phyloP scores from a whole-genome alignment of 2,113 vertebrate genomes.

The Hucho hucho region DNA sequence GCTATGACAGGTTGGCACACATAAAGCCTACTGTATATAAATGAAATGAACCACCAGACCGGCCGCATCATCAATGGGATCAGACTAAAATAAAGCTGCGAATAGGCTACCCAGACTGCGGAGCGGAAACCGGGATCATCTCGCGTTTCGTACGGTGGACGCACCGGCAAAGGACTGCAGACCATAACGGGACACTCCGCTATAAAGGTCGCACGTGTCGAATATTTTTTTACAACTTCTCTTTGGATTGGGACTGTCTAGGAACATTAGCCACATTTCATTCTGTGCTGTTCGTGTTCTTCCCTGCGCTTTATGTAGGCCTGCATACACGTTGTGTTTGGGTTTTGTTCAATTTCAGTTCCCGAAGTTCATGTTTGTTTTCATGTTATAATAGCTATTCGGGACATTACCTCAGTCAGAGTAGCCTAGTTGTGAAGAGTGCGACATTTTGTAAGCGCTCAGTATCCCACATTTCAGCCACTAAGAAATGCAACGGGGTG shows the following conservation, averaged over 20 bases:
- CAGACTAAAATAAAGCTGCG: constrained; percentile 39
- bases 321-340: background rate
- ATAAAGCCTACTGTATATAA: constrained; percentile 23
- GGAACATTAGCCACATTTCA: too few relatives aligned
- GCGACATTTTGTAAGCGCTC: background rate
- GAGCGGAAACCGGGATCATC: constrained; percentile 40
- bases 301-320: background rate
- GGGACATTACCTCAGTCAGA: background rate
- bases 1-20: constrained; percentile 23
- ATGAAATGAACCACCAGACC: constrained; percentile 26
- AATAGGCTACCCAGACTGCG: constrained; percentile 17
- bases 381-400: background rate
- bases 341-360: background rate
- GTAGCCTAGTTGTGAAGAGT: background rate
- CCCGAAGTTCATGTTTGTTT: background rate
- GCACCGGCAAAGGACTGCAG: constrained; percentile 27
- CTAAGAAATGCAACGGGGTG: constrained; percentile 39
- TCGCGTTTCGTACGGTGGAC: constrained; percentile 1
- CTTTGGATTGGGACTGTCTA: background rate
- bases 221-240: background rate
- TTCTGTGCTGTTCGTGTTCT: background rate
- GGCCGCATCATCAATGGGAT: constrained; percentile 37
- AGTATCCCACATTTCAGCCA: constrained; percentile 11
- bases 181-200: constrained; percentile 19
- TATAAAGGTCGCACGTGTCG: background rate